Conservation (phyloP, 2,888 invertebrate genomes). For the Drosophila limbata region DNA sequence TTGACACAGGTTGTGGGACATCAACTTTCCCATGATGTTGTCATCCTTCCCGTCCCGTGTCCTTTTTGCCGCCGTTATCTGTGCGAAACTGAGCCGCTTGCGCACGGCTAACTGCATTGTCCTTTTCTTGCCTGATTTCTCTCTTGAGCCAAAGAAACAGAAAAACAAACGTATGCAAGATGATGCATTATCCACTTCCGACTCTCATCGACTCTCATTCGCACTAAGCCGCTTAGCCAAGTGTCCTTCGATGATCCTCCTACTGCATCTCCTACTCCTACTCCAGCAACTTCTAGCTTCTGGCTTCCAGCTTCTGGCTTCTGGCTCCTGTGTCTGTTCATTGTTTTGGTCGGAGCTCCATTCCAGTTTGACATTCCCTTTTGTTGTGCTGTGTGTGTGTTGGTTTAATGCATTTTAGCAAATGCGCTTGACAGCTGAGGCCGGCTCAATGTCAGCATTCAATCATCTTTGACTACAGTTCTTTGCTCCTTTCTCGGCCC, state of each 20-base stretch:
- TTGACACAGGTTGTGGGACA: slow-evolving; percentile 74
- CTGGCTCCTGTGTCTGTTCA: slow-evolving; percentile 32
- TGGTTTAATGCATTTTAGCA: slow-evolving; percentile 61
- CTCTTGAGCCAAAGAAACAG: slow-evolving; percentile 16
- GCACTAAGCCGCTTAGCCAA: slow-evolving; percentile 74
- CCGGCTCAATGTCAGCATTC: slow-evolving; percentile 63
- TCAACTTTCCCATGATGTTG: slow-evolving; percentile 57
- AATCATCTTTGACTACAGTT: slow-evolving; percentile 58
- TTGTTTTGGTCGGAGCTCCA: slow-evolving; percentile 40
- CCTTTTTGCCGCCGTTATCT: slow-evolving; percentile 83
- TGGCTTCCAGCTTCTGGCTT: neutral
- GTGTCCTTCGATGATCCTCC: slow-evolving; percentile 62
- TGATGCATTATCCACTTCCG: slow-evolving; percentile 79
- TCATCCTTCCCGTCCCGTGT: slow-evolving; percentile 45
- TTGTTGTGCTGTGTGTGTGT: slow-evolving; percentile 16
- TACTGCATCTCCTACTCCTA: neutral
- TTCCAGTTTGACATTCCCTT: slow-evolving; percentile 44
- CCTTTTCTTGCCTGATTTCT: slow-evolving; percentile 60
- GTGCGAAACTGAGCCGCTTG: slow-evolving; percentile 76
- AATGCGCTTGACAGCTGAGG: slow-evolving; percentile 75
- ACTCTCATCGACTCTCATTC: slow-evolving; percentile 39
- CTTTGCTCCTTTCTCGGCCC: slow-evolving; percentile 27
- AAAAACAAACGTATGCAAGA: slow-evolving; percentile 53
- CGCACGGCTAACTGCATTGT: slow-evolving; percentile 83
- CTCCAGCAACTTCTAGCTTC: neutral